Evolutionary conservation across 2,888 invertebrate species (phyloP).

Genomic region (Stictocephala bisonia): DNA sequence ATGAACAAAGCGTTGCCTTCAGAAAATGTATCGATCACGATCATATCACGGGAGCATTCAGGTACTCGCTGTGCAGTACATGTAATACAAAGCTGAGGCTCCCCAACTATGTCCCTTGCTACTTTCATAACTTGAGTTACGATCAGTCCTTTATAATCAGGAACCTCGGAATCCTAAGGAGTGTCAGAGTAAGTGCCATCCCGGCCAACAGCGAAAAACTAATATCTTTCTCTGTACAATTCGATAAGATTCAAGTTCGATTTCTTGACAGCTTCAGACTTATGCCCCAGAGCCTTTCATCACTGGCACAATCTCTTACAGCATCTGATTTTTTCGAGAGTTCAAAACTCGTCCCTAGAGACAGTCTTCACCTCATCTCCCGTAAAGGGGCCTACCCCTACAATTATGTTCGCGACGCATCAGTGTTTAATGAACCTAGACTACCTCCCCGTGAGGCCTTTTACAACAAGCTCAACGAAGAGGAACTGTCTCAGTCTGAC

Average conservation of each 20-base stretch:
- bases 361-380: not conserved
- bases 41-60: not conserved
- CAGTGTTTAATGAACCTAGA: slow-evolving; percentile 34
- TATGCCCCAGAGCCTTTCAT: not conserved
- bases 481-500: slow-evolving; percentile 55
- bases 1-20: too few relatives aligned
- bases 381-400: slow-evolving; percentile 51
- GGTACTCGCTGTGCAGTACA: not conserved
- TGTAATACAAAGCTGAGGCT: not conserved
- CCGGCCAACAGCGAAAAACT: not conserved
- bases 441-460: slow-evolving; percentile 57
- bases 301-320: not conserved
- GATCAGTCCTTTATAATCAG: not conserved
- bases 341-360: not conserved
- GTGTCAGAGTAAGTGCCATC: not conserved
- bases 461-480: slow-evolving; percentile 56
- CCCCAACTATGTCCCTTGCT: not conserved
- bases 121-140: not conserved
- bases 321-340: not conserved
- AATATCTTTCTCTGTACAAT: not conserved
- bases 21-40: not conserved
- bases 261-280: not conserved
- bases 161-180: not conserved
- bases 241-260: not conserved
- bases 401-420: slow-evolving; percentile 51